Evolutionary conservation across 2,113 vertebrate genomes (phyloP), one percentile per base, ranked within the genome.

Genomic region (Entomyzon cyanotis): DNA sequence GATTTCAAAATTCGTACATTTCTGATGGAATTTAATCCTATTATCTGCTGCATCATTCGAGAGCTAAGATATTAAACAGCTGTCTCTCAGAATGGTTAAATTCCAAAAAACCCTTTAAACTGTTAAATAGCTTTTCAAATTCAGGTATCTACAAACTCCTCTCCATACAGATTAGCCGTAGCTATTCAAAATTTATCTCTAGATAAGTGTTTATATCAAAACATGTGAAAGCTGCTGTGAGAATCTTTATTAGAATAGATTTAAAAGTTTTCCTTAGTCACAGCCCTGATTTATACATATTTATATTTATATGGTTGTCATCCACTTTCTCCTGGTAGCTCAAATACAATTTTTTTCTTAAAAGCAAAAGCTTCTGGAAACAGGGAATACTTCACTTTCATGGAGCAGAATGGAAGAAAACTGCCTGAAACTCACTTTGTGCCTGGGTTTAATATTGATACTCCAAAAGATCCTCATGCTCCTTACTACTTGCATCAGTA

Each of bases 111-210:
- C 2, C 23, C 47, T 94, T 95, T 89, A 91, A 93, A 68, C 44
- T 93, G 50, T 87, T 91, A 87, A 92, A 97, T 30, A 96, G 79
- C 84, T 95, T 97, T 96, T 87, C 62, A 93, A 82, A 87, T 50
- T 67, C 90, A 91, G 73, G 49, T 91, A 94, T 68, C 58, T 86
- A 94, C 68, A 65, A 87, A 68, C 39, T 90, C 35, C 41, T 89
- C 50, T 86, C 71, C 74, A 86, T 95, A 94, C 23, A 95, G 95
- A 94, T 90, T 94, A 96, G 70, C 50, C n/a, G 27, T 4, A 91
- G 44, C 67, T 95, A 87, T 83, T 95, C 62, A 92, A 88, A 96
- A 91, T 55, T 68, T 59, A 80, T 84, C 60, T 79, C 65, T 58
- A 58, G 63, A 23, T 76, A 81, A 81, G 42, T 2, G 1, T 79